These are phyloP conservation scores for Amblyjoppa fuscipennis DNA, from an alignment of 2,888 invertebrate species.

Conservation along the genomic window DNA sequence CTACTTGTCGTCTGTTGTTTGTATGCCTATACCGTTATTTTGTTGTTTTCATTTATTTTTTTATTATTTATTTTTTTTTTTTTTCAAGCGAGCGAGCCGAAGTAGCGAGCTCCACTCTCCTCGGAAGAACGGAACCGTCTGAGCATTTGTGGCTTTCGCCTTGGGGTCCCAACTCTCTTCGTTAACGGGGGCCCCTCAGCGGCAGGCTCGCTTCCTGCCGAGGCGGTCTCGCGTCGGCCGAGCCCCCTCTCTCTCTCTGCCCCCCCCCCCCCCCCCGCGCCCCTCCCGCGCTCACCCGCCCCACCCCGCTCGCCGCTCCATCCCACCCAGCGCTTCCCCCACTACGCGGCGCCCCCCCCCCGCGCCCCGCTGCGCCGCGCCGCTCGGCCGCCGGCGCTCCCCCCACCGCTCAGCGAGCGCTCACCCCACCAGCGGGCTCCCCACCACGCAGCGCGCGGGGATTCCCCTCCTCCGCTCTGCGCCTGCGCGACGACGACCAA, in stretches of 20 bases:
- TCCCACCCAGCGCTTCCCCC: neutral
- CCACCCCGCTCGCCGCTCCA: neutral
- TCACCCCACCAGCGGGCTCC: neutral
- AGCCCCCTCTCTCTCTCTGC: constrained; percentile 63
- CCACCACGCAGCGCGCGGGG: too few species aligned
- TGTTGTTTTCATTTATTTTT: neutral
- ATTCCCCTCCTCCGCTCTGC: too few species aligned
- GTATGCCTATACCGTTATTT: too few species aligned
- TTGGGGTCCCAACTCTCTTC: constrained; percentile 75
- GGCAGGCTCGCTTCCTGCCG: constrained; percentile 78
- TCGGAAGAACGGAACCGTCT: constrained; percentile 81
- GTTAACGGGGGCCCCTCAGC: constrained; percentile 71
- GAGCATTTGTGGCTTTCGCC: constrained; percentile 78
- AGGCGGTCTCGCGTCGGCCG: constrained; percentile 73
- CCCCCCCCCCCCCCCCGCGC: constrained; percentile 65
- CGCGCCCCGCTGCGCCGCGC: neutral
- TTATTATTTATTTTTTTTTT: constrained; percentile 73
- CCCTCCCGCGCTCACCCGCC: constrained; percentile 61
- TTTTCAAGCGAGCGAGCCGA: constrained; percentile 81
- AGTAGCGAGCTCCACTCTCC: constrained; percentile 83
- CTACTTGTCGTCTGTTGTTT: too few species aligned
- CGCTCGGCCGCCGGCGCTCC: constrained; percentile 32
- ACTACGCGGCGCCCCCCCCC: constrained; percentile 3
- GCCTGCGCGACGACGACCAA: too few species aligned
- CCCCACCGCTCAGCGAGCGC: neutral